phyloP scores from a whole-genome alignment of 2,888 invertebrate genomes.

The Polydrusus cervinus region DNA sequence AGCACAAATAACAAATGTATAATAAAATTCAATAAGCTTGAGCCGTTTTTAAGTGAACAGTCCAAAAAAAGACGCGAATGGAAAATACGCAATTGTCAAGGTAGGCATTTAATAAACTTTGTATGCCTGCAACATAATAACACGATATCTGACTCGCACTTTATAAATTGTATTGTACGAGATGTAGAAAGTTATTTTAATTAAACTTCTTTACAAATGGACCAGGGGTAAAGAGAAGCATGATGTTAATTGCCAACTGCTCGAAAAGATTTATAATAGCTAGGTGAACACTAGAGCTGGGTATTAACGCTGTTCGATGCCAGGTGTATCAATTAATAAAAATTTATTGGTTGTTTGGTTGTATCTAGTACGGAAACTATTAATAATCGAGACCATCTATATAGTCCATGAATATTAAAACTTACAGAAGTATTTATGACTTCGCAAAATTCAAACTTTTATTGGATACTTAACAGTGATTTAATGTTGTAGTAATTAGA shows the following conservation, averaged over 20 bases:
- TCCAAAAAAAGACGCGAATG: too few relatives aligned
- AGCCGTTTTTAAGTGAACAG: too few relatives aligned
- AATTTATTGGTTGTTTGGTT: constrained; percentile 37
- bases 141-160: too few relatives aligned
- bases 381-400: constrained; percentile 31
- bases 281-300: constrained; percentile 36
- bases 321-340: constrained; percentile 45
- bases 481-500: not conserved
- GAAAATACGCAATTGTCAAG: too few relatives aligned
- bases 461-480: not conserved
- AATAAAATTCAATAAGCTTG: too few relatives aligned
- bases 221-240: constrained; percentile 6
- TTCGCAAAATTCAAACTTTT: constrained; percentile 5
- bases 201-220: not conserved
- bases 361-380: constrained; percentile 36
- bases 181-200: not conserved
- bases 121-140: too few relatives aligned
- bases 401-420: constrained; percentile 17
- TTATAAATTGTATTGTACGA: not conserved
- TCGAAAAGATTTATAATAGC: constrained; percentile 32
- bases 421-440: constrained; percentile 25
- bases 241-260: constrained; percentile 28
- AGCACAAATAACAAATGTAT: too few relatives aligned
- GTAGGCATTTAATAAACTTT: too few relatives aligned
- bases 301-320: constrained; percentile 46